These are phyloP conservation scores for Unio pictorum DNA, from an alignment of 2,888 invertebrate species.

Conservation along the genomic window DNA sequence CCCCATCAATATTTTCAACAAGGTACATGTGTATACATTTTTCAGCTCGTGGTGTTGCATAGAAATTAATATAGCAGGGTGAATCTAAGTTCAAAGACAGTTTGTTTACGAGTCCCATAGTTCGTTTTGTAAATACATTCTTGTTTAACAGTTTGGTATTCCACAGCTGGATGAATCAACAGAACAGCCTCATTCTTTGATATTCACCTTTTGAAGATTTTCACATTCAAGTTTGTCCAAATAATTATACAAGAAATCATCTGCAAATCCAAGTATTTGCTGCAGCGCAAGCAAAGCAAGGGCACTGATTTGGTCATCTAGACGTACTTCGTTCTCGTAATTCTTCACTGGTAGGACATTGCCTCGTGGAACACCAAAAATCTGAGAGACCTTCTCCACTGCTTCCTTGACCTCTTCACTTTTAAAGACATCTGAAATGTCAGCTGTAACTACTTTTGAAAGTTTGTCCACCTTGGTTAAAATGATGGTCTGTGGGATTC, in stretches of 20 bases:
- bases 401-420: conserved; percentile 21
- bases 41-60: no score
- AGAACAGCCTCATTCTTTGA: no score
- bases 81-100: no score
- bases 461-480: conserved; percentile 39
- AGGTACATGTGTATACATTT: no score
- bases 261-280: conserved; percentile 31
- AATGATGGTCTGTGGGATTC: conserved; percentile 31
- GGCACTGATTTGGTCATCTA: conserved; percentile 30
- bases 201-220: no score
- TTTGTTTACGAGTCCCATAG: no score
- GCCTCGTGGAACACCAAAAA: conserved; percentile 32
- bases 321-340: conserved; percentile 35
- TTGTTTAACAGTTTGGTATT: no score
- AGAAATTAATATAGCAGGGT: no score
- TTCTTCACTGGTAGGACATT: conserved; percentile 39
- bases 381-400: conserved; percentile 31
- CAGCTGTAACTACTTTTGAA: conserved; percentile 16
- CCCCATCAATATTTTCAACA: no score
- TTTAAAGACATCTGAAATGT: conserved; percentile 23
- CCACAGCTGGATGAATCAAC: no score
- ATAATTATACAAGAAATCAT: conserved; percentile 30
- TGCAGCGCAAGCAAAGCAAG: conserved; percentile 25
- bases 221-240: conserved; percentile 11
- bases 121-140: no score